Evolutionary conservation across 2,888 invertebrate species (phyloP).

Genomic region (Drosophila niveifrons): DNA sequence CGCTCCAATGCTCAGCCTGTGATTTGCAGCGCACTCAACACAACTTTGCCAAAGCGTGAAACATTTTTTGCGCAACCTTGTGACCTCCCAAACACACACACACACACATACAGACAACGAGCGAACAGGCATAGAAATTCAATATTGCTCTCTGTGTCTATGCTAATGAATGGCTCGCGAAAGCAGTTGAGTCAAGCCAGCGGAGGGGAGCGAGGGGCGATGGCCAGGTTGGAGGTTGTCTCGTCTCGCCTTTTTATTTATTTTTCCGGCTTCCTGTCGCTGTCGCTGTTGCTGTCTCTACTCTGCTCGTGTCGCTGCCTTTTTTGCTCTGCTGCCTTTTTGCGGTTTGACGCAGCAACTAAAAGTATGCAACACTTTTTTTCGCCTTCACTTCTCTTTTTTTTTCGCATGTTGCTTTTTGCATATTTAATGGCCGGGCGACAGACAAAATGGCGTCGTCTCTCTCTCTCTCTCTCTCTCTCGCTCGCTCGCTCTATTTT

Average conservation of each 20-base stretch:
- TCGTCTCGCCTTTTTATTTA: constrained; percentile 68
- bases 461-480: constrained; percentile 15
- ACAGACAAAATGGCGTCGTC: constrained; percentile 75
- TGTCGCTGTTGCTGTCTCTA: not conserved
- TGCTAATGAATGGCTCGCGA: constrained; percentile 74
- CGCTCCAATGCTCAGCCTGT: constrained; percentile 40
- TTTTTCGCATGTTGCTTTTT: constrained; percentile 76
- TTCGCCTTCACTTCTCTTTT: constrained; percentile 13
- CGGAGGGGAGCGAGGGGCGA: not conserved
- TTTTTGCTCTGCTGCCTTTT: constrained; percentile 60
- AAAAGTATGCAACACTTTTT: constrained; percentile 79
- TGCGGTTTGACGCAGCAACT: constrained; percentile 77
- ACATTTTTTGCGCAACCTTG: constrained; percentile 74
- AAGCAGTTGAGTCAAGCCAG: constrained; percentile 13
- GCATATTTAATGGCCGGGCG: constrained; percentile 75
- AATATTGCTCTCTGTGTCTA: constrained; percentile 75
- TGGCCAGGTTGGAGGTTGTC: constrained; percentile 31
- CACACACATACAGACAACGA: constrained; percentile 10
- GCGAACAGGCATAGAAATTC: constrained; percentile 70
- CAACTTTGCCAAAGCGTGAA: constrained; percentile 62
- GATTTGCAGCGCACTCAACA: constrained; percentile 43
- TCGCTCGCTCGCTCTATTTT: constrained; percentile 11
- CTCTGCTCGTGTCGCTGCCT: constrained; percentile 9
- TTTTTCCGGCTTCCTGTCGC: constrained; percentile 78
- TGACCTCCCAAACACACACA: constrained; percentile 42